phyloP scores from a whole-genome alignment of 2,888 invertebrate species.

The Cerastis leucographa region DNA sequence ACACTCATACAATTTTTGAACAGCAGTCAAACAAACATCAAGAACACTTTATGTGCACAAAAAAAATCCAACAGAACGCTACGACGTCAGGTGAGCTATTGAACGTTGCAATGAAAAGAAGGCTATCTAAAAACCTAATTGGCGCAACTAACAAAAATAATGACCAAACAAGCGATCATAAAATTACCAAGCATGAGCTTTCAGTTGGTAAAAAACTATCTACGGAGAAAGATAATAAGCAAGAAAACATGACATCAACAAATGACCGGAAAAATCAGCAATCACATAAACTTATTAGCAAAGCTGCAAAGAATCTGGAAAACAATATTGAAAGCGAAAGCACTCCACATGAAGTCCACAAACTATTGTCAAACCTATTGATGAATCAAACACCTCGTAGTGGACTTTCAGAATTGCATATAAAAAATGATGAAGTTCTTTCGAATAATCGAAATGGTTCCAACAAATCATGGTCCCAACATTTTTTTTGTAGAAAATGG shows the following conservation, averaged over 20 bases:
- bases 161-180: neutral
- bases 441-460: neutral
- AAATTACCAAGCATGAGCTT: constrained; percentile 5
- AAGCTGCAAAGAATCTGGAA: constrained; percentile 14
- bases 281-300: constrained; percentile 1
- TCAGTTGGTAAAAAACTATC: no score
- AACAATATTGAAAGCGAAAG: constrained; percentile 10
- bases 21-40: neutral
- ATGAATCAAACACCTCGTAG: constrained; percentile 6
- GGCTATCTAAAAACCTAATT: neutral
- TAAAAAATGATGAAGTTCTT: neutral
- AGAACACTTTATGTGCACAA: neutral
- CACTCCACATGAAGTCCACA: neutral
- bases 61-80: neutral
- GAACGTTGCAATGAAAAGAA: neutral
- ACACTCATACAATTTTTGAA: neutral
- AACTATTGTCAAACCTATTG: constrained; percentile 9
- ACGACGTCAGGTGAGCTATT: neutral
- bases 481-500: constrained; percentile 2
- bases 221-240: neutral
- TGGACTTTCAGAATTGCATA: neutral
- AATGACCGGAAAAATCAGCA: neutral
- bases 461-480: no score
- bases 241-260: neutral
- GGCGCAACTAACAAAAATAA: neutral